phyloP scores from a whole-genome alignment of 2,797 vertebrate genomes.

The Premnoplex brunnescens region DNA sequence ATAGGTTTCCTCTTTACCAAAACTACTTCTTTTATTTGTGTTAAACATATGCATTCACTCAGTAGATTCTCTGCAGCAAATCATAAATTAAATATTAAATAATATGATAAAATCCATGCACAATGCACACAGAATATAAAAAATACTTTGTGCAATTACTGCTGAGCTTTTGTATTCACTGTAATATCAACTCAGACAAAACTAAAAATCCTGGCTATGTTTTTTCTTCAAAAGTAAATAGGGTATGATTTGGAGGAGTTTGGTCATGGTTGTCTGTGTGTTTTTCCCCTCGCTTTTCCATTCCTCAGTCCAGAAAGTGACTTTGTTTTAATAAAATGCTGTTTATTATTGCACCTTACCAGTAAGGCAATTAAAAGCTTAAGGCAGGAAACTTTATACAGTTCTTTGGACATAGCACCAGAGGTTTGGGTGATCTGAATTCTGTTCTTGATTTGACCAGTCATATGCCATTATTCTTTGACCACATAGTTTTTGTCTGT shows the following conservation, averaged over 20 bases:
- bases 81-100: slow-evolving; percentile 55
- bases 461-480: neutral
- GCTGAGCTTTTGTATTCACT: neutral
- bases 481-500: neutral
- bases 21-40: slow-evolving; percentile 22
- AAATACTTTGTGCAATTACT: neutral
- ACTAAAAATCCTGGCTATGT: neutral
- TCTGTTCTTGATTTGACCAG: neutral
- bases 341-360: neutral
- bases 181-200: neutral
- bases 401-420: neutral
- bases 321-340: neutral
- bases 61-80: neutral
- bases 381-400: neutral
- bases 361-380: neutral
- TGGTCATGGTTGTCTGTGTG: neutral
- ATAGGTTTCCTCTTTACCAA: slow-evolving; percentile 30
- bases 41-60: slow-evolving; percentile 20
- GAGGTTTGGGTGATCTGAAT: neutral
- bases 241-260: neutral
- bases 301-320: neutral
- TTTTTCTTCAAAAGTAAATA: neutral
- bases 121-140: neutral
- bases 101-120: neutral
- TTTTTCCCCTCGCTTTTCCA: neutral